These are phyloP conservation scores for Odontocerum albicorne DNA, from an alignment of 2,888 invertebrate species.

Conservation along the genomic window DNA sequence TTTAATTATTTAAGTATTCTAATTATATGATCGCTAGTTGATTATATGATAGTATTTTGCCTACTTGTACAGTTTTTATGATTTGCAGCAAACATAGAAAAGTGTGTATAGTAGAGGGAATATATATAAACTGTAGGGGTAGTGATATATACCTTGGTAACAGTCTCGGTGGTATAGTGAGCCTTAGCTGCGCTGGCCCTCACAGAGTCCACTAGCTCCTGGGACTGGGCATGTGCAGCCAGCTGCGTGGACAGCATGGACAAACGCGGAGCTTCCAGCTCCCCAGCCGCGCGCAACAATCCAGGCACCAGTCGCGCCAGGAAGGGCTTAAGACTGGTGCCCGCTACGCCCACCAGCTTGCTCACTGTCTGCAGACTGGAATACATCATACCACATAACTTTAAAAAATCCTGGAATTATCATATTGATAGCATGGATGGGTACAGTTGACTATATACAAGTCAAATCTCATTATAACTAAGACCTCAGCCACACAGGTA, in stretches of 20 bases:
- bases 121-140: no score
- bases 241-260: slow-evolving; percentile 78
- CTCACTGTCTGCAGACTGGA: slow-evolving; percentile 80
- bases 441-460: no score
- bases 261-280: slow-evolving; percentile 77
- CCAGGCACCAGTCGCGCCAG: slow-evolving; percentile 80
- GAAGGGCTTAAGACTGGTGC: slow-evolving; percentile 77
- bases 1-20: no score
- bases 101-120: no score
- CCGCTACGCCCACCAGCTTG: slow-evolving; percentile 81
- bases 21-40: no score
- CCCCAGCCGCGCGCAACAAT: slow-evolving; percentile 82
- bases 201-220: slow-evolving; percentile 77
- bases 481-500: no score
- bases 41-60: no score
- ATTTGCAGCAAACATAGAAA: no score
- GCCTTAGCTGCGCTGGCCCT: slow-evolving; percentile 80
- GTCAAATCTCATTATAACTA: no score
- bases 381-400: not conserved
- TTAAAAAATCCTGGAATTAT: no score
- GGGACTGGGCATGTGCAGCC: slow-evolving; percentile 67
- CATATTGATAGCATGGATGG: no score
- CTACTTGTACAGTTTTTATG: no score
- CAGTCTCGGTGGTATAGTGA: slow-evolving; percentile 87
- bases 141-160: slow-evolving; percentile 69